Evolutionary conservation across 2,888 invertebrate genomes (phyloP).

Genomic region (Cenopis cana): DNA sequence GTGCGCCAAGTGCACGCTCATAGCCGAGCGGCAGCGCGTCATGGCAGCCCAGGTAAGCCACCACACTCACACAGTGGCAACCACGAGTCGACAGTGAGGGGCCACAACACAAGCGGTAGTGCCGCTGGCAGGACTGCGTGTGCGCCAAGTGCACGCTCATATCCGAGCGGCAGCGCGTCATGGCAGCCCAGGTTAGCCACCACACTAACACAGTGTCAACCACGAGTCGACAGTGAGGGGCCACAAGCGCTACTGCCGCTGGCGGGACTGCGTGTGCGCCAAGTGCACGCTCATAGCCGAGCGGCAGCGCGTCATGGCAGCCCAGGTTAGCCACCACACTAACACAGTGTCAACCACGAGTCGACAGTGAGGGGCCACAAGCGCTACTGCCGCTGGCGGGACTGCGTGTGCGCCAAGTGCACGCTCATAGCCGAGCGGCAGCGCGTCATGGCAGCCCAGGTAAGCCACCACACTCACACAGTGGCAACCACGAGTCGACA

Average conservation of each 20-base stretch:
- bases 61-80: neutral
- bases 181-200: constrained; percentile 92
- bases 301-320: constrained; percentile 99
- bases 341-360: constrained; percentile 1
- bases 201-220: too few species aligned
- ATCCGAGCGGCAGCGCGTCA: constrained; percentile 83
- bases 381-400: constrained; percentile 98
- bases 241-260: constrained; percentile 97
- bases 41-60: constrained; percentile 96
- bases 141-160: constrained; percentile 98
- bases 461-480: constrained; percentile 56
- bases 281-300: constrained; percentile 99
- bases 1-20: constrained; percentile 98
- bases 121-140: constrained; percentile 98
- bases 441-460: constrained; percentile 99
- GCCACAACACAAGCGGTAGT: constrained; percentile 98
- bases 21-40: constrained; percentile 98
- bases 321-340: constrained; percentile 86
- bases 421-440: constrained; percentile 98
- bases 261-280: constrained; percentile 98
- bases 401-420: constrained; percentile 99
- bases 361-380: constrained; percentile 95
- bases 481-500: constrained; percentile 82
- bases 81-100: constrained; percentile 89
- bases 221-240: constrained; percentile 98